Base-by-base conservation (phyloP, 2,113 vertebrate species). In the Planiliza haematocheilus region DNA sequence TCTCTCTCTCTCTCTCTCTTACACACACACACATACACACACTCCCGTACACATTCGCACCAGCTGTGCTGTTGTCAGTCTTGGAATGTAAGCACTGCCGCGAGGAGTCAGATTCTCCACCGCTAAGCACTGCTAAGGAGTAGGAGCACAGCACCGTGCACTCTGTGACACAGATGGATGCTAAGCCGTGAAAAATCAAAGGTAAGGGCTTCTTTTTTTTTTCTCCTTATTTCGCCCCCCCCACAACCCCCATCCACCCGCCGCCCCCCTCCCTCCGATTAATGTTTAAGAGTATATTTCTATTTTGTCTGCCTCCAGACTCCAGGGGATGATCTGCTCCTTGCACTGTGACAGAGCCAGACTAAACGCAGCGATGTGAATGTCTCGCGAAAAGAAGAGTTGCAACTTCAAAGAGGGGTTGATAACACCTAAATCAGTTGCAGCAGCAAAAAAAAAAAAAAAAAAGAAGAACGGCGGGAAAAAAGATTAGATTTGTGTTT, bases 31-130 rank as follows among this genome's bases (percentile, higher is more conserved):
- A 53, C 77, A 60, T 63, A 63, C 81, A 79, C 82, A 77, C 70
- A 39, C 78, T 45, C 53, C 24, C 80, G 71, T 71, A 82, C 87
- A 87, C 84, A 88, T 80, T 82, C 78, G 72, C 81, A 81, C 70
- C 88, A 81, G 84, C 86, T 80, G 91, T 84, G 85, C 90, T 77
- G 82, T 82, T 90, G 90, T 93, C 92, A 90, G 89, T 93, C 92
- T 88, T 89, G 92, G 90, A 92, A 92, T 91, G 90, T 92, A 92
- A 89, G 85, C 86, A 68, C 75, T 80, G 89, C 81, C 82, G 90
- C 52, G 75, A 91, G 84, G 88, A 87, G 80, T 78, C 80, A 41
- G 60, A 78, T 61, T 68, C 79, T 86, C 82, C 80, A 10, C 59
- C 59, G 72, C 85, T 83, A 51, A 90, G 81, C 84, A 68, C 82